A percentile compares a stretch with the other conserved stretches of the same genome.
phyloP scores from a whole-genome alignment of 2,888 invertebrate genomes.

The Iphiclides podalirius region DNA sequence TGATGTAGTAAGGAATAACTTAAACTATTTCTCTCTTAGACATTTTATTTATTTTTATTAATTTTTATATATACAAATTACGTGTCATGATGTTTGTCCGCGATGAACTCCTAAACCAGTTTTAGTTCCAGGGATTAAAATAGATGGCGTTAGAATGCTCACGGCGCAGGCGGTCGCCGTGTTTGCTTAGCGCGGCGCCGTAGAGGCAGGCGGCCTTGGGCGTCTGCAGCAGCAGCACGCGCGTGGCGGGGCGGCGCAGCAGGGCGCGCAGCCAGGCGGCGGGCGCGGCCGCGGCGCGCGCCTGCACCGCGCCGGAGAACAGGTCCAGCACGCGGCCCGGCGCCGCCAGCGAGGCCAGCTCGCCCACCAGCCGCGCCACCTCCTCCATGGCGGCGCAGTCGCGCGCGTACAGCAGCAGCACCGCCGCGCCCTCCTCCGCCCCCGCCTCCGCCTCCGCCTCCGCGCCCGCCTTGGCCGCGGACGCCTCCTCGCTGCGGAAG shows the following conservation, averaged over 20 bases:
- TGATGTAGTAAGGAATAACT: too few relatives aligned
- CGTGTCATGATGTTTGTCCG: too few relatives aligned
- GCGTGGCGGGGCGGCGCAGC: constrained; percentile 29
- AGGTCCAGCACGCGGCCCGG: constrained; percentile 46
- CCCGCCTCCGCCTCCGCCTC: constrained; percentile 1
- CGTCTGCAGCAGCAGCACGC: constrained; percentile 58
- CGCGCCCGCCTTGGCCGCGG: neutral
- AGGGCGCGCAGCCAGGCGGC: constrained; percentile 40
- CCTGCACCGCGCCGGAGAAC: constrained; percentile 35
- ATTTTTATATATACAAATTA: too few relatives aligned
- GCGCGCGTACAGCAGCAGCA: constrained; percentile 69
- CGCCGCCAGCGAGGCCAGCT: constrained; percentile 40
- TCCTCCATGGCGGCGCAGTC: constrained; percentile 55
- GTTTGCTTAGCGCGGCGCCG: constrained; percentile 23
- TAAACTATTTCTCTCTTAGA: too few relatives aligned
- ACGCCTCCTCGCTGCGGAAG: too few relatives aligned
- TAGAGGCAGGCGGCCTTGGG: constrained; percentile 44
- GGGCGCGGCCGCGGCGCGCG: constrained; percentile 35
- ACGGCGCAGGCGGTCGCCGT: constrained; percentile 27
- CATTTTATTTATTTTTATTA: too few relatives aligned
- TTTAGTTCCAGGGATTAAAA: too few relatives aligned
- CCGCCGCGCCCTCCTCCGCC: constrained; percentile 28
- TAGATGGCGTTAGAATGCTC: too few relatives aligned
- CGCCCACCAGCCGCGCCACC: constrained; percentile 41
- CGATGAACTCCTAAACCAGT: too few relatives aligned